These are phyloP conservation scores for Aspiorhynchus laticeps DNA, from an alignment of 2,113 vertebrate genomes.

Conservation along the genomic window DNA sequence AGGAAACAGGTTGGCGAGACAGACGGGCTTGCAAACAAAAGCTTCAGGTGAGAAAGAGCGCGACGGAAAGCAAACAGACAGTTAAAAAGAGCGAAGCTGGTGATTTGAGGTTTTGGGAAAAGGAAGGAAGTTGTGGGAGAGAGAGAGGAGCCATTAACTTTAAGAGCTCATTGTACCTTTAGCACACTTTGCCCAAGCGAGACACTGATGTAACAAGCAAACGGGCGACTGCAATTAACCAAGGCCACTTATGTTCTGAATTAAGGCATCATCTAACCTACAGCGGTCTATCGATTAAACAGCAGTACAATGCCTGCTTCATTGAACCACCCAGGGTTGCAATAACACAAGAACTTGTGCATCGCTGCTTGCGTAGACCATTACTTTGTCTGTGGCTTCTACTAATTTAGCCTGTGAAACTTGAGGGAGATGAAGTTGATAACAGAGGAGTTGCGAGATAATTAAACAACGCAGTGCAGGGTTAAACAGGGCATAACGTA, in stretches of 20 bases:
- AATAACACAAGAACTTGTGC: slow-evolving; percentile 29
- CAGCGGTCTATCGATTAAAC: slow-evolving; percentile 37
- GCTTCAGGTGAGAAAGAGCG: background rate
- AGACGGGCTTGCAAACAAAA: background rate
- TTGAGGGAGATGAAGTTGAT: slow-evolving; percentile 5
- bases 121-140: slow-evolving; percentile 29
- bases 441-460: background rate
- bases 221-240: slow-evolving; percentile 41
- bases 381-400: background rate
- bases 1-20: slow-evolving; percentile 3
- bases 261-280: slow-evolving; percentile 39
- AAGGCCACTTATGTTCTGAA: slow-evolving; percentile 32
- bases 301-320: slow-evolving; percentile 18
- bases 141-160: slow-evolving; percentile 34
- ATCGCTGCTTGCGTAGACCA: background rate
- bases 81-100: slow-evolving; percentile 42
- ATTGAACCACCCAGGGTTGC: slow-evolving; percentile 7
- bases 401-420: slow-evolving; percentile 23
- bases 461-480: background rate
- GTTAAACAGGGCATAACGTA: background rate
- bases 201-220: slow-evolving; percentile 27
- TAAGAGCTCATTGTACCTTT: slow-evolving; percentile 40
- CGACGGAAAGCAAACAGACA: background rate
- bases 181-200: slow-evolving; percentile 27
- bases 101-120: slow-evolving; percentile 30